These are phyloP conservation scores for Clistopyga incitator DNA, from an alignment of 2,888 invertebrate species.

Conservation along the genomic window DNA sequence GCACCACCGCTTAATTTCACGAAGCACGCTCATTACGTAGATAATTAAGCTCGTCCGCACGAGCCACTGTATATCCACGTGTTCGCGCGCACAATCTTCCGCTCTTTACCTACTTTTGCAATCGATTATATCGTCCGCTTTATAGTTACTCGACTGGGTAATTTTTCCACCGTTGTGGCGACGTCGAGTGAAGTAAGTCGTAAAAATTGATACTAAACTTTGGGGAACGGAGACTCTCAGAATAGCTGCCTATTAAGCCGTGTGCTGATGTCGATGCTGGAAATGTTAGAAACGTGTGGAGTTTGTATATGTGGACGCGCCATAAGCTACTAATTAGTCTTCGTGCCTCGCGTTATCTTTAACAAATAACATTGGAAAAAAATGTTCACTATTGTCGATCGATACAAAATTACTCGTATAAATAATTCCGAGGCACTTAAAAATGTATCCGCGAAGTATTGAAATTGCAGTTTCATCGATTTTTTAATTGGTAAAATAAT, in stretches of 20 bases:
- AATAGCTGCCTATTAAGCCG: neutral
- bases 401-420: no score
- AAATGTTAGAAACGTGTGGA: neutral
- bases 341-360: neutral
- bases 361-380: no score
- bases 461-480: no score
- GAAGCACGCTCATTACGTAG: constrained; percentile 32
- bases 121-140: constrained; percentile 38
- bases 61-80: neutral
- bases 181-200: neutral
- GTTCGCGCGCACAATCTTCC: neutral
- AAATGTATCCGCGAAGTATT: no score
- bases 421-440: no score
- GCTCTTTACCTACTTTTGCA: constrained; percentile 18
- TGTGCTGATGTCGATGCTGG: neutral
- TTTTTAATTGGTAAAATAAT: no score
- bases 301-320: neutral
- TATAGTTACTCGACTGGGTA: neutral
- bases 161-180: constrained; percentile 27
- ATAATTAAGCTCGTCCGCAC: constrained; percentile 42
- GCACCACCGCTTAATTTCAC: constrained; percentile 16
- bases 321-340: neutral
- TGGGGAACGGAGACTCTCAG: neutral
- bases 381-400: no score
- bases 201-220: neutral